These are phyloP conservation scores for Cataglyphis hispanica DNA, from an alignment of 1,140 invertebrate genomes.

Conservation along the genomic window DNA sequence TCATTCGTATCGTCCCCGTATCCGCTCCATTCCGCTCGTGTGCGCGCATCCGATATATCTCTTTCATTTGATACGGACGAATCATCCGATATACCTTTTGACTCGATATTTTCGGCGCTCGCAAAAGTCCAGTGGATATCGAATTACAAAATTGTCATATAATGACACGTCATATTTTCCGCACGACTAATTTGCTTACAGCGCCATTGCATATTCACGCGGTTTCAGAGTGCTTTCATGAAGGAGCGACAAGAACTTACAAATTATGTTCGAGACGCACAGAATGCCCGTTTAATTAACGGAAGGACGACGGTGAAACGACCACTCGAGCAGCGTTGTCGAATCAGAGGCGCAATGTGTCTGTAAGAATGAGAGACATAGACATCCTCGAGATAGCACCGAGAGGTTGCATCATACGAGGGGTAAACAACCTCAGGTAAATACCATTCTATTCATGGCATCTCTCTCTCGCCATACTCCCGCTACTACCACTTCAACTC, in stretches of 20 bases:
- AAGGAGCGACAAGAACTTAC: constrained; percentile 42
- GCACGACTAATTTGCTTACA: constrained; percentile 52
- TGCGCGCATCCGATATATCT: constrained; percentile 19
- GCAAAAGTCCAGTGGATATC: constrained; percentile 12
- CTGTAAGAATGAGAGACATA: constrained; percentile 18
- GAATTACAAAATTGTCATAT: constrained; percentile 44
- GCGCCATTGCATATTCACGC: constrained; percentile 56
- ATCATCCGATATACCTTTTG: constrained; percentile 14
- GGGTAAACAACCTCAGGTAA: constrained; percentile 66
- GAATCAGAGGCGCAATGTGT: constrained; percentile 36
- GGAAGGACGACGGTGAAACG: constrained; percentile 32
- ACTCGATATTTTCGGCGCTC: constrained; percentile 35
- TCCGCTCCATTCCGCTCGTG: constrained; percentile 41
- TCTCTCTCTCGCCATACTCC: not conserved
- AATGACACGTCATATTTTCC: constrained; percentile 26
- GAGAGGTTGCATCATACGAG: constrained; percentile 30
- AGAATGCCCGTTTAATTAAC: constrained; percentile 60
- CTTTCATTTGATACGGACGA: not conserved
- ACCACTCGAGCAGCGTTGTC: constrained; percentile 45
- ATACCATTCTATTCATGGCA: constrained; percentile 50
- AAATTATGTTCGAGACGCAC: constrained; percentile 43
- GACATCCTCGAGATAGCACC: constrained; percentile 19
- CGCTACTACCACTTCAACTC: constrained; percentile 15
- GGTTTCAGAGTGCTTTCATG: constrained; percentile 15
- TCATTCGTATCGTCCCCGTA: not conserved